These are phyloP conservation scores for Megatriorchis doriae DNA, from an alignment of 2,113 vertebrate species.

Conservation along the genomic window DNA sequence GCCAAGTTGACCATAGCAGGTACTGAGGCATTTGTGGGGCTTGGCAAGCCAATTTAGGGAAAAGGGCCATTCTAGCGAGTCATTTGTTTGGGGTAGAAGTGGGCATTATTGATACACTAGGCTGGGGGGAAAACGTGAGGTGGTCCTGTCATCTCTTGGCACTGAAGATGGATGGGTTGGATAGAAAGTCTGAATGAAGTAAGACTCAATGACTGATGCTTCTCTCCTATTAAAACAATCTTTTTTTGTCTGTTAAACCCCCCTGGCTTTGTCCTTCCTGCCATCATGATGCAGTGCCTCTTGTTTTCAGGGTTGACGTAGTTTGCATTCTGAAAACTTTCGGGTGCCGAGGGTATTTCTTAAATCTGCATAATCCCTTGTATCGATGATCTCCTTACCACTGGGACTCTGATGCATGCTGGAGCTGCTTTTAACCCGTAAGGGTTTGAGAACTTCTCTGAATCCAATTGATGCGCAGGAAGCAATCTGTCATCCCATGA, in stretches of 20 bases:
- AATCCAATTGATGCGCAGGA: slow-evolving; percentile 40
- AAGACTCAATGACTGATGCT: slow-evolving; percentile 94
- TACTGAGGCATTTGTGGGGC: slow-evolving; percentile 11
- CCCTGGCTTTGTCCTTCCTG: slow-evolving; percentile 94
- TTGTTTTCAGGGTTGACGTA: slow-evolving; percentile 80
- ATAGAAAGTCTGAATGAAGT: slow-evolving; percentile 94
- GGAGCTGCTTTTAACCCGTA: slow-evolving; percentile 66
- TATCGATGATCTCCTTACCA: slow-evolving; percentile 67
- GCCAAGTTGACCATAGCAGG: neutral
- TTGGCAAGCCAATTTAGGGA: slow-evolving; percentile 43
- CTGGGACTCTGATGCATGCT: slow-evolving; percentile 47
- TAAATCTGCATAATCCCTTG: slow-evolving; percentile 71
- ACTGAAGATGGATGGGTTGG: slow-evolving; percentile 91
- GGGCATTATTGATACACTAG: slow-evolving; percentile 38
- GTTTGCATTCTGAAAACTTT: slow-evolving; percentile 76
- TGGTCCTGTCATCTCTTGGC: slow-evolving; percentile 87
- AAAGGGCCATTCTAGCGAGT: slow-evolving; percentile 19
- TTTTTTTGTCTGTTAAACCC: slow-evolving; percentile 83
- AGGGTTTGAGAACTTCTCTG: slow-evolving; percentile 55
- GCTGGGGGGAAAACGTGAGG: slow-evolving; percentile 42
- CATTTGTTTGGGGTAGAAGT: slow-evolving; percentile 67
- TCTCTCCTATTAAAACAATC: slow-evolving; percentile 87
- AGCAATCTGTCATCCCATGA: slow-evolving; percentile 67
- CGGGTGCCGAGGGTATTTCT: slow-evolving; percentile 68
- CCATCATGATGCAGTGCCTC: slow-evolving; percentile 98